Evolutionary conservation across 2,888 invertebrate genomes (phyloP).

Genomic region (Acleris emargana): DNA sequence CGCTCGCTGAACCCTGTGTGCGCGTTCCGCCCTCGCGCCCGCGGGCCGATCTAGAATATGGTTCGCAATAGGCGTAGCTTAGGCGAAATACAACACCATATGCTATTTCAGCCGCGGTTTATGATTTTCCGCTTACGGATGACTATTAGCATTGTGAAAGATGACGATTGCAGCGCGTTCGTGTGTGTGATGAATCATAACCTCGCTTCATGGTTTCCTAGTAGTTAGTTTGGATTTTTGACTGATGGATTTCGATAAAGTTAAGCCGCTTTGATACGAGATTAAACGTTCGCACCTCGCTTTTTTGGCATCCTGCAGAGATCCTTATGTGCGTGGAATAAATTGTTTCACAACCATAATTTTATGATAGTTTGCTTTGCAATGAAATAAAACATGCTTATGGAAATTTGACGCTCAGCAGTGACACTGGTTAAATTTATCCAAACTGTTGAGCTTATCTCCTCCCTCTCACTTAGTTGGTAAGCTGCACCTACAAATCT

Average conservation of each 20-base stretch:
- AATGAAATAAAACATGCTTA: slow-evolving; percentile 47
- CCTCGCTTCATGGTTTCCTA: slow-evolving; percentile 74
- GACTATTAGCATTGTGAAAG: slow-evolving; percentile 59
- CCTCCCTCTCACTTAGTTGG: slow-evolving; percentile 14
- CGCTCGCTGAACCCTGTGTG: slow-evolving; percentile 33
- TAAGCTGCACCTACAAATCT: slow-evolving; percentile 19
- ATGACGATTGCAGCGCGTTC: slow-evolving; percentile 52
- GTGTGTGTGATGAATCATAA: slow-evolving; percentile 68
- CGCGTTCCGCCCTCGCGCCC: slow-evolving; percentile 47
- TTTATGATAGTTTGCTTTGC: slow-evolving; percentile 52
- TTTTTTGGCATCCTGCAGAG: slow-evolving; percentile 50
- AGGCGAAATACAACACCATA: slow-evolving; percentile 49
- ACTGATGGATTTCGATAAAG: slow-evolving; percentile 77
- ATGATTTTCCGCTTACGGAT: slow-evolving; percentile 63
- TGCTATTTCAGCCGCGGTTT: slow-evolving; percentile 51
- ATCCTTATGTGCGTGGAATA: slow-evolving; percentile 9
- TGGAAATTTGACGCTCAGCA: slow-evolving; percentile 36
- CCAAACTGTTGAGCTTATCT: slow-evolving; percentile 9
- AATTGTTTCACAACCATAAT: slow-evolving; percentile 38
- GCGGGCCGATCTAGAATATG: slow-evolving; percentile 55
- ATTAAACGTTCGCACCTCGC: slow-evolving; percentile 62
- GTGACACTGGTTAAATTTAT: background rate
- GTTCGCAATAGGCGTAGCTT: slow-evolving; percentile 51
- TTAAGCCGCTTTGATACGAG: slow-evolving; percentile 66
- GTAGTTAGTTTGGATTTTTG: slow-evolving; percentile 77